Conservation (phyloP, 2,113 vertebrate genomes). For the Hydrolagus affinis region DNA sequence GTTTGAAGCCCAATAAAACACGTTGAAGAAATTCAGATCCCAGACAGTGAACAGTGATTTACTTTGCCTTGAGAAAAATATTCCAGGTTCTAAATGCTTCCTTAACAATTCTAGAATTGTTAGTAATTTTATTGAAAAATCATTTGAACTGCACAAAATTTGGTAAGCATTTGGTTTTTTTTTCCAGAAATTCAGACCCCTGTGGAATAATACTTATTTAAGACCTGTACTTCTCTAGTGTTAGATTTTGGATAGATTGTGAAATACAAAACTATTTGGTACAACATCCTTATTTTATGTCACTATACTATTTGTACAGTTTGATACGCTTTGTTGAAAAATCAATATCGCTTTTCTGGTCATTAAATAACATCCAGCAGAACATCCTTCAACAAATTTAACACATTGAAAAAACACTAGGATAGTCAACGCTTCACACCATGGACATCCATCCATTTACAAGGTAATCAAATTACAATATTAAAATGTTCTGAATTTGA, state of each 20-base stretch:
- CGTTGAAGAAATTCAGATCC: background rate
- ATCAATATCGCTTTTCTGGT: background rate
- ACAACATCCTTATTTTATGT: background rate
- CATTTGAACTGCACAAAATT: slow-evolving; percentile 24
- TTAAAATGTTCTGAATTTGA: background rate
- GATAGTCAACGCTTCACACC: background rate
- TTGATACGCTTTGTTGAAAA: too few relatives aligned
- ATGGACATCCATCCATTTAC: background rate
- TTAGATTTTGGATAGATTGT: background rate
- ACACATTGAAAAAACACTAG: too few relatives aligned
- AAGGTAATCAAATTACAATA: background rate
- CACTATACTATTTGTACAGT: too few relatives aligned
- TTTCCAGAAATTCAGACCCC: background rate
- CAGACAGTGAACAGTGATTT: background rate
- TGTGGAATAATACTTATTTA: slow-evolving; percentile 21
- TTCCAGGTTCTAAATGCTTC: background rate
- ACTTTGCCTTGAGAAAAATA: background rate
- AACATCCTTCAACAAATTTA: background rate
- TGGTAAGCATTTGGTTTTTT: slow-evolving; percentile 20
- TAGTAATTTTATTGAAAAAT: background rate
- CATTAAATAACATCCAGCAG: background rate
- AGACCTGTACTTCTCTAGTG: slow-evolving; percentile 21
- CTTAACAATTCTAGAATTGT: slow-evolving; percentile 2
- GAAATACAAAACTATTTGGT: background rate
- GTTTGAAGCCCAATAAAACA: background rate